A percentile compares a stretch with the other conserved stretches of the same genome.
phyloP scores from a whole-genome alignment of 2,113 vertebrate genomes.

The Stercorarius parasiticus region DNA sequence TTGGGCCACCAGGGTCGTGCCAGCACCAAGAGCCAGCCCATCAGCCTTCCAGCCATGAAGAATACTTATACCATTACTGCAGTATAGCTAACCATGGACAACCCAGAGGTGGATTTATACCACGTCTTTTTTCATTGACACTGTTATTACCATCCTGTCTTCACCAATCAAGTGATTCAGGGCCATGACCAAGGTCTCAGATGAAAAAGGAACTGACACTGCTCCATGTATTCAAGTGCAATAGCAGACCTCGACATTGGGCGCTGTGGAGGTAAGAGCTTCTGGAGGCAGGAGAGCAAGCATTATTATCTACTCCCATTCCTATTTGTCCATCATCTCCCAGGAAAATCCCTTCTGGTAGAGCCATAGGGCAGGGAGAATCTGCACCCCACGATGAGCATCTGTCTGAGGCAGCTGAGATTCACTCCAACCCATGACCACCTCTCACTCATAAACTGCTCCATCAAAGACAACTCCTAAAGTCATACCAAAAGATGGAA shows the following conservation, averaged over 20 bases:
- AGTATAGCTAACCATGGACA: neutral
- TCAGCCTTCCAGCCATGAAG: neutral
- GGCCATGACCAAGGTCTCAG: neutral
- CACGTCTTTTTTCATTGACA: neutral
- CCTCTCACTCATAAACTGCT: neutral
- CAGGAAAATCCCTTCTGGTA: neutral
- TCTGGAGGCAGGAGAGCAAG: neutral
- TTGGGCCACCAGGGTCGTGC: neutral
- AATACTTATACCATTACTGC: no score
- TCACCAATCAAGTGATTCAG: neutral
- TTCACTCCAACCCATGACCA: neutral
- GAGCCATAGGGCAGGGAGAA: neutral
- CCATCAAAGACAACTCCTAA: neutral
- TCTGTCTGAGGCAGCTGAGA: neutral
- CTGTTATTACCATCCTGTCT: neutral
- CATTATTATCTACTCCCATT: neutral
- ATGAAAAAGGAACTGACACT: neutral
- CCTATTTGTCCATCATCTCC: neutral
- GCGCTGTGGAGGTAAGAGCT: neutral
- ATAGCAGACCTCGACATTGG: fast-evolving
- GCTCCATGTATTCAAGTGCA: neutral
- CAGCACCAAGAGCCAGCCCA: neutral
- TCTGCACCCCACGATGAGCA: neutral
- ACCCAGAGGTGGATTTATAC: neutral
- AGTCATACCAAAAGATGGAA: neutral